Conservation (phyloP, 2,888 invertebrate species). For the Andrena bucephala region DNA sequence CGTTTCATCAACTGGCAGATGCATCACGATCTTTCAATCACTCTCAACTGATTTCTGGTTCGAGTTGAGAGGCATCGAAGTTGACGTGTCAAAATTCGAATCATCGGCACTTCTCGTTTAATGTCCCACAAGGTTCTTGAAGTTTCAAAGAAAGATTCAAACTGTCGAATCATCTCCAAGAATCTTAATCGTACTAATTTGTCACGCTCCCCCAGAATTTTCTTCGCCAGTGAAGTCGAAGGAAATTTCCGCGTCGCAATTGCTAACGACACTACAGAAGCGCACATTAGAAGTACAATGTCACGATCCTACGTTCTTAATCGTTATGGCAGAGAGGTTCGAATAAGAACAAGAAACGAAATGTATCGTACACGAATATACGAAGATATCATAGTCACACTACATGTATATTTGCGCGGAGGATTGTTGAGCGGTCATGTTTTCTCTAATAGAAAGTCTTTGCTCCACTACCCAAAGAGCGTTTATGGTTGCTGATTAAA, state of each 20-base stretch:
- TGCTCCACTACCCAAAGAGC: constrained; percentile 29
- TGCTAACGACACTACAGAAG: constrained; percentile 41
- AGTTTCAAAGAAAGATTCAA: background rate
- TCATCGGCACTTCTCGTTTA: too few relatives aligned
- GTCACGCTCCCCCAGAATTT: background rate
- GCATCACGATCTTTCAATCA: constrained; percentile 5
- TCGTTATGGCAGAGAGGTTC: constrained; percentile 35
- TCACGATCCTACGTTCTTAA: constrained; percentile 56
- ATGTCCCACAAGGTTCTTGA: background rate
- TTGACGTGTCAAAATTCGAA: too few relatives aligned
- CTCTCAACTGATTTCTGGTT: background rate
- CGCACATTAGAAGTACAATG: constrained; percentile 71
- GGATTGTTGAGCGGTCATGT: constrained; percentile 68
- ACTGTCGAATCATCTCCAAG: too few relatives aligned
- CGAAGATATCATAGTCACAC: constrained; percentile 47
- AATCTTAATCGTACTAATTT: background rate
- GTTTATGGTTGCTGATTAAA: constrained; percentile 54
- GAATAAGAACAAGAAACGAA: background rate
- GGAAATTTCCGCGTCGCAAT: constrained; percentile 14
- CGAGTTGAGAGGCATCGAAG: background rate
- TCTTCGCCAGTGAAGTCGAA: background rate
- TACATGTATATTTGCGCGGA: constrained; percentile 60
- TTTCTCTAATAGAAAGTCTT: constrained; percentile 66
- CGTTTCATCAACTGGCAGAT: constrained; percentile 3
- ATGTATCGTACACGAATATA: constrained; percentile 36